Evolutionary conservation across 2,113 vertebrate genomes (phyloP), one percentile per base, ranked within the genome.

Genomic region (Campylomormyrus tamandua): DNA sequence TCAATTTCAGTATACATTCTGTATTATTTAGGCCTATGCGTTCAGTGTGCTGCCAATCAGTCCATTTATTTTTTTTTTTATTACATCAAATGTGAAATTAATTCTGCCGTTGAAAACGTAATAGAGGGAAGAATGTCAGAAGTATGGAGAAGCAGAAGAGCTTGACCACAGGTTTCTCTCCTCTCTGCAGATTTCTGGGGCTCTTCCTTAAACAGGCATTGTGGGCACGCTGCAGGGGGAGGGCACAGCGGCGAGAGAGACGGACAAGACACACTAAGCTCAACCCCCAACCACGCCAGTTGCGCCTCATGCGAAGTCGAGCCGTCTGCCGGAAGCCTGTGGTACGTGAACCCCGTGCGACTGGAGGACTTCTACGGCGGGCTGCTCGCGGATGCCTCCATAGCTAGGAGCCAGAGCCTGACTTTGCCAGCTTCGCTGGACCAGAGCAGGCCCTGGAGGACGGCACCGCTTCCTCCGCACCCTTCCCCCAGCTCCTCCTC

Each of bases 331-430:
- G 96, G 96, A 93, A 95, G 92, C 85, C 94, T 97, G 94, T 96
- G 98, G 96, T 97, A 98, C 10, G 95, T 99, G 90, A 98, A 97
- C 92, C 97, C 98, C 17, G 95, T 98, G 89, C 95, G 96, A 94
- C 95, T 98, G 89, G 97, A 97, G 92, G 97, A 97, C 93, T 96
- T 90, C 56, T 92, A 93, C 91, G 92, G 90, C 88, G 62, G 90
- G 89, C 90, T 92, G 90, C 84, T 92, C 27, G 48, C 93, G 1
- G 89, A n/a, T 89, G 89, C 90, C 35, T 92, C 94, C 91, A 91
- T 93, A 45, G 87, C 90, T 87, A 94, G 95, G 94, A 94, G 91
- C 62, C 92, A 93, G 48, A 92, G 90, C 88, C 92, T 92, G 1
- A 15, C 21, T 1, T 90, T 87, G 0, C 89, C 89, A 90, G 92